phyloP scores from a whole-genome alignment of 2,113 vertebrate genomes.

The Hiodon alosoides region DNA sequence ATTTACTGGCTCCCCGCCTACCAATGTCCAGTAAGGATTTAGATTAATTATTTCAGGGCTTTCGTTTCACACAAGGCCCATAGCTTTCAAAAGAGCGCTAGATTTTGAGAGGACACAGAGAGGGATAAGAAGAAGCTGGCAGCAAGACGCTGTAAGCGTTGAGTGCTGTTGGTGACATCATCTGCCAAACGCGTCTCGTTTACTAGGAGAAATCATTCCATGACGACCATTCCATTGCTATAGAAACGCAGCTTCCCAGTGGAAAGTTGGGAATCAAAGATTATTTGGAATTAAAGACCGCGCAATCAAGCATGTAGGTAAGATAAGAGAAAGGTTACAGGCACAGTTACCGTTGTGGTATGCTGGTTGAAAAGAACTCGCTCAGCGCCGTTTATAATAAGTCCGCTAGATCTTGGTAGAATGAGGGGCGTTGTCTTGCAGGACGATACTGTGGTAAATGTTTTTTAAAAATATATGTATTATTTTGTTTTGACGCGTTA shows the following conservation, averaged over 20 bases:
- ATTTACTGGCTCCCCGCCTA: not conserved
- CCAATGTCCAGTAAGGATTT: not conserved
- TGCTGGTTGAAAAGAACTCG: slow-evolving; percentile 22
- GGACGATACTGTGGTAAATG: slow-evolving; percentile 19
- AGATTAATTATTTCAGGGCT: not conserved
- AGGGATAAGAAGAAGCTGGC: not conserved
- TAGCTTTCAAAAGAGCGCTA: not conserved
- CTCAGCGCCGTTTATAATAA: slow-evolving; percentile 39
- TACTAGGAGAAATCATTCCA: slow-evolving; percentile 74
- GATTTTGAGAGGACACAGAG: not conserved
- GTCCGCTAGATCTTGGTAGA: slow-evolving; percentile 34
- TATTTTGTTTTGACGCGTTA: not conserved
- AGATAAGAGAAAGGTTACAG: not conserved
- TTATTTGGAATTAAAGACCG: not conserved
- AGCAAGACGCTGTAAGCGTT: slow-evolving; percentile 10
- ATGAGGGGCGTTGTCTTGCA: slow-evolving; percentile 18
- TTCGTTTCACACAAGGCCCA: not conserved
- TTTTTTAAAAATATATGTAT: not conserved
- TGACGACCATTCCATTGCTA: slow-evolving; percentile 84
- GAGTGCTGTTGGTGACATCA: slow-evolving; percentile 60
- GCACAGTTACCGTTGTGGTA: slow-evolving; percentile 18
- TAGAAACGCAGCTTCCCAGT: slow-evolving; percentile 75
- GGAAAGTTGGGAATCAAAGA: slow-evolving; percentile 33
- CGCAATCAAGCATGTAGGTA: not conserved
- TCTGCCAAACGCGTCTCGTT: slow-evolving; percentile 56